Conservation (phyloP, 2,888 invertebrate species). For the Seira sanloemensis region DNA sequence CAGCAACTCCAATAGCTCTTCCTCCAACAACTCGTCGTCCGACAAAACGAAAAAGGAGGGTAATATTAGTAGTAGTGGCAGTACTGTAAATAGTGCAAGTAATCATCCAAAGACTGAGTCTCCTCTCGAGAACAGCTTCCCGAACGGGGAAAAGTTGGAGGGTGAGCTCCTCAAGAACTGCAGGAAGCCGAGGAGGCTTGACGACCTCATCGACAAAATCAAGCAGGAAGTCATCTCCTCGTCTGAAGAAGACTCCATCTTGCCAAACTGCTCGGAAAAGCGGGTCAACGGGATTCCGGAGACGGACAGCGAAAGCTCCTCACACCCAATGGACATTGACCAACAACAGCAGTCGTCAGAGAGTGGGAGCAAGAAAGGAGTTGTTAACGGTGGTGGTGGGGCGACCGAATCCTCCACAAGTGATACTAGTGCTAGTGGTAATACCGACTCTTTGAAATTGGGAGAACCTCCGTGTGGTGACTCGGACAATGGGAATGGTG, state of each 20-base stretch:
- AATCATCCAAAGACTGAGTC: slow-evolving; percentile 40
- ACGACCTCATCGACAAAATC: slow-evolving; percentile 61
- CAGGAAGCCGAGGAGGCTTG: slow-evolving; percentile 60
- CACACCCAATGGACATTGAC: slow-evolving; percentile 28
- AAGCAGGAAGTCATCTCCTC: slow-evolving; percentile 51
- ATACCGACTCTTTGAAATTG: slow-evolving; percentile 61
- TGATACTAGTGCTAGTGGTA: slow-evolving; percentile 57
- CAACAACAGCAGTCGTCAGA: background rate
- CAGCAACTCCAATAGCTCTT: background rate
- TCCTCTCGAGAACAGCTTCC: slow-evolving; percentile 51
- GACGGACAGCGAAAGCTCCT: slow-evolving; percentile 29
- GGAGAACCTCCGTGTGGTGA: slow-evolving; percentile 59
- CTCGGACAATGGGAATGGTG: slow-evolving; percentile 56
- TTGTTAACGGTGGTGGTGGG: slow-evolving; percentile 39
- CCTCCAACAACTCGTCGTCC: background rate
- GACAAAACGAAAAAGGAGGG: background rate
- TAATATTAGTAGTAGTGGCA: background rate
- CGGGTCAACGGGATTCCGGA: slow-evolving; percentile 56
- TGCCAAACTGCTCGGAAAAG: slow-evolving; percentile 28
- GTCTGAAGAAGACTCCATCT: slow-evolving; percentile 23
- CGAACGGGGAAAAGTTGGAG: slow-evolving; percentile 46
- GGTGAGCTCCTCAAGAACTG: slow-evolving; percentile 49
- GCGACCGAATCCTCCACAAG: slow-evolving; percentile 24
- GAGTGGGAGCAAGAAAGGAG: background rate
- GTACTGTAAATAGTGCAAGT: background rate